Evolutionary conservation across 2,797 vertebrate genomes (phyloP), one percentile per base, ranked within the genome.

Genomic region (Mycteria americana): DNA sequence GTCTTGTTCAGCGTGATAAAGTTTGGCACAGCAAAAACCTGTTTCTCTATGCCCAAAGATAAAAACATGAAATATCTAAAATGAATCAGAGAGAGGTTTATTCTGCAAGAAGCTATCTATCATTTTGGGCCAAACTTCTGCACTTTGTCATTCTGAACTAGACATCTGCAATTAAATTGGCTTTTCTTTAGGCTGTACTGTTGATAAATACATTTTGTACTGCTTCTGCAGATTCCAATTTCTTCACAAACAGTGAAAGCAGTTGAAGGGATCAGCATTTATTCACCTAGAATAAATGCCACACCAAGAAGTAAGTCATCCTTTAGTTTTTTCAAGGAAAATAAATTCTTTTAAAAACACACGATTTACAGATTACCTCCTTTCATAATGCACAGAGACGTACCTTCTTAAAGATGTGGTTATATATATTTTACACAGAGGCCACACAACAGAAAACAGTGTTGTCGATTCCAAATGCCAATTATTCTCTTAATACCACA

Each of bases 11-110:
- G 23, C 11, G 2, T 37, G 25, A 89, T 59, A 27, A 88, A 73
- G 14, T 70, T 37, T 77, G 68, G 21, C 64, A 79, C 15, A n/a
- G 65, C 21, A 74, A 74, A 89, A 85, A 9, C 5, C 19, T 31
- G 21, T 39, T 93, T 89, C 45, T 85, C 33, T 77, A 4, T 43
- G 19, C 35, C 56, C 56, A 72, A 76, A 77, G 35, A 64, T 53
- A 43, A 89, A 79, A 81, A 31, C 43, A 39, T 17, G 6, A 35
- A 75, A 50, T 45, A 67, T 51, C 4, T 5, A 59, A 88, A 92
- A 78, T 76, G 18, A 96, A 93, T 83, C 45, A 85, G 43, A 79
- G 28, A 33, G 33, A 24, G 21, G 39, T 69, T 79, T 76, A 45
- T 81, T 81, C 73, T 77, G 28, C 43, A 84, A 84, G 43, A 72